These are phyloP conservation scores for Mesitornis unicolor DNA, from an alignment of 2,113 vertebrate species.

Conservation along the genomic window DNA sequence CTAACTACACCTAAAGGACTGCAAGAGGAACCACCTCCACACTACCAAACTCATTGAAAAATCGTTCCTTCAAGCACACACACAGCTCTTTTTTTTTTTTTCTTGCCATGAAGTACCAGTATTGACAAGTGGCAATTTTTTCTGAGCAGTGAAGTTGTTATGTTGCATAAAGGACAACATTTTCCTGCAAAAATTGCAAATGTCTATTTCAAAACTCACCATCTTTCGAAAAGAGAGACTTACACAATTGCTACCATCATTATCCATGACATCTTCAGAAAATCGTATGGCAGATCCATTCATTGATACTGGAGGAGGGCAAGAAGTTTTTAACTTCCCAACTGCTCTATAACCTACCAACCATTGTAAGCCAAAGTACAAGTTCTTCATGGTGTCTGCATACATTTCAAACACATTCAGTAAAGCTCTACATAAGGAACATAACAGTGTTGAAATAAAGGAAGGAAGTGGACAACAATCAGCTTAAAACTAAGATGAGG, in stretches of 20 bases:
- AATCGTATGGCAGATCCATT: neutral
- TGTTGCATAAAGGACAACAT: neutral
- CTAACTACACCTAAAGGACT: neutral
- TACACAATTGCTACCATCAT: neutral
- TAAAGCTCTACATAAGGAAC: neutral
- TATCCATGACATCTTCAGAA: neutral
- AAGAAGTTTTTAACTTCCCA: neutral
- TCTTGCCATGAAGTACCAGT: neutral
- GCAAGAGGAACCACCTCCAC: neutral
- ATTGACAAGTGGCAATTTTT: neutral
- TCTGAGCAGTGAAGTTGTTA: neutral
- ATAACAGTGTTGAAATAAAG: neutral
- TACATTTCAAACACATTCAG: neutral
- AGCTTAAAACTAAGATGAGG: neutral
- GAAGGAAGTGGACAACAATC: neutral
- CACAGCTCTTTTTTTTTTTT: neutral
- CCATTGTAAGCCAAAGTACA: neutral
- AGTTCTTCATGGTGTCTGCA: neutral
- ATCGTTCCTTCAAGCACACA: neutral
- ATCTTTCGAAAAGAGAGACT: neutral
- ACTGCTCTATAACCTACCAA: neutral
- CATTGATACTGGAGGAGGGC: neutral
- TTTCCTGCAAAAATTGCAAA: neutral
- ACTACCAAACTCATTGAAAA: neutral
- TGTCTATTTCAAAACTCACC: neutral